These are phyloP conservation scores for Dichetophora obliterata DNA, from an alignment of 2,888 invertebrate genomes.

Conservation along the genomic window DNA sequence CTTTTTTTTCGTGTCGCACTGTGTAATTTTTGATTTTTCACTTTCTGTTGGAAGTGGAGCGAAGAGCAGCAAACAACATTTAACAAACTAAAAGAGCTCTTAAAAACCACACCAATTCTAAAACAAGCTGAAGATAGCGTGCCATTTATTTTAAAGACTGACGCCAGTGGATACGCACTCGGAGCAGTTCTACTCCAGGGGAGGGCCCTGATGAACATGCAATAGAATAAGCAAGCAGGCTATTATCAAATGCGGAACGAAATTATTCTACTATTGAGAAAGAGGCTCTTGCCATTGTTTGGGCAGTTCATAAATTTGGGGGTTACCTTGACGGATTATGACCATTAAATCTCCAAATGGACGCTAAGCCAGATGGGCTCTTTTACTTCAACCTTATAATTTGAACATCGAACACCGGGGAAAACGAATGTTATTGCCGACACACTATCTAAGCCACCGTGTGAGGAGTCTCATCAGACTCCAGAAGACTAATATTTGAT, in stretches of 20 bases:
- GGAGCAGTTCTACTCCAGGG: conserved; percentile 46
- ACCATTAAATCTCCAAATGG: conserved; percentile 69
- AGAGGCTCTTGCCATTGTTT: conserved; percentile 62
- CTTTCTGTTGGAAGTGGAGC: conserved; percentile 38
- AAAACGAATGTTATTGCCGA: conserved; percentile 57
- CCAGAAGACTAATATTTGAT: conserved; percentile 26
- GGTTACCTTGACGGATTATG: conserved; percentile 65
- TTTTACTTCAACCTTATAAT: conserved; percentile 64
- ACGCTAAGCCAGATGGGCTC: conserved; percentile 69
- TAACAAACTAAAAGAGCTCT: conserved; percentile 22
- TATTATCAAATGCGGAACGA: conserved; percentile 56
- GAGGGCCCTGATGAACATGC: conserved; percentile 48
- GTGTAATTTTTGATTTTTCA: too few species aligned
- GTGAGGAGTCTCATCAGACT: conserved; percentile 7
- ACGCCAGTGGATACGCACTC: too few species aligned
- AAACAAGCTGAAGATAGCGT: too few species aligned
- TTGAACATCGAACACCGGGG: conserved; percentile 66
- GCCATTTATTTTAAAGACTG: too few species aligned
- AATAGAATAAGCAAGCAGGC: conserved; percentile 53
- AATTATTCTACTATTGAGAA: conserved; percentile 67
- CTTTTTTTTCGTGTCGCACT: too few species aligned
- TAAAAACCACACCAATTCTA: conserved; percentile 51
- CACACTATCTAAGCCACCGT: conserved; percentile 41
- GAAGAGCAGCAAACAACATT: conserved; percentile 35
- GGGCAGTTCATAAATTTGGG: conserved; percentile 63